Evolutionary conservation across 1,140 invertebrate species (phyloP), one percentile per base, ranked within the genome.

Genomic region (Schlechtendalia chinensis): DNA sequence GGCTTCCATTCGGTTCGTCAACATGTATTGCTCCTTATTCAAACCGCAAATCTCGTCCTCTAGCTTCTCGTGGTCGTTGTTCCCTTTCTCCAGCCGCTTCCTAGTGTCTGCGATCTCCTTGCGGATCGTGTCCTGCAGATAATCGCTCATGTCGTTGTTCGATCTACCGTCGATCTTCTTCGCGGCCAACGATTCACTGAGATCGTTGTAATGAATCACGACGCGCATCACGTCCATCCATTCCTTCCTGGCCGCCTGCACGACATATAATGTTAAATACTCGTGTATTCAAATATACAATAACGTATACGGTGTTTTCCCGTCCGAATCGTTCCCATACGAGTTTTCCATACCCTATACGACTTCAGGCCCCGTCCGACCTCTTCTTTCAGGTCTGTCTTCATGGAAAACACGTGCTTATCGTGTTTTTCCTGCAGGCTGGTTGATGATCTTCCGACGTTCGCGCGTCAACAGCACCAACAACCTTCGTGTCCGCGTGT

Each of bases 31-130:
- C n/a, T n/a, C n/a, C n/a, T n/a, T n/a, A n/a, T n/a, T n/a, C n/a
- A n/a, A n/a, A n/a, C 61, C 74, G 4, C 74, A 77, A 11, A 77
- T 77, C 32, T 77, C 74, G 8, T 77, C 74, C 12, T 27, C 16
- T 22, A 77, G 8, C 14, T 32, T 77, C 3, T 77, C 74, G 10
- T 47, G 61, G 8, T 77, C 61, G 16, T 5, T 8, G 27, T 59
- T 77, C 0, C 32, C n/a, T 24, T 59, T 59, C 1, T 77, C 32
- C 22, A n/a, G n/a, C n/a, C n/a, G n/a, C n/a, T n/a, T n/a, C n/a
- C n/a, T n/a, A n/a, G n/a, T n/a, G n/a, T n/a, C 56, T 45, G 61
- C 74, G 39, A 77, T 77, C 22, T 77, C 74, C 1, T 77, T 77
- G 5, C 24, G 39, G 1, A 77, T 77, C 16, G 74, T 77, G 10